These are phyloP conservation scores for Crossaster papposus DNA, from an alignment of 53 echinoderm and acorn worm genomes.

Conservation along the genomic window DNA sequence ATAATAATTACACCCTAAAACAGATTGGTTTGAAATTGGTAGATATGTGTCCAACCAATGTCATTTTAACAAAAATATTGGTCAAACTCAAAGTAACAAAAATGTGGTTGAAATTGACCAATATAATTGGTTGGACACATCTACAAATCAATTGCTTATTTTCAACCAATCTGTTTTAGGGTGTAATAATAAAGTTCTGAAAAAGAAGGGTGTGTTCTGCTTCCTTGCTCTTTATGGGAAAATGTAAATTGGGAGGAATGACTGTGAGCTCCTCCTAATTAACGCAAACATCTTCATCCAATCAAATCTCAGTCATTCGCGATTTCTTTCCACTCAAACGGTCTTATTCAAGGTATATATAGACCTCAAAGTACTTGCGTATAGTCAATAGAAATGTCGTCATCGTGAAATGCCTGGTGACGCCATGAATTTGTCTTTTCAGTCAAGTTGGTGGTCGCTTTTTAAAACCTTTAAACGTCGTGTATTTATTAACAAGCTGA, in stretches of 20 bases:
- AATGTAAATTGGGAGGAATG: neutral
- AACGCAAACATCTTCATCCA: neutral
- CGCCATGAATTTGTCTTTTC: constrained; percentile 29
- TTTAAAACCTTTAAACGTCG: neutral
- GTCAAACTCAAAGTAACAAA: no score
- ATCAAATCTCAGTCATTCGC: neutral
- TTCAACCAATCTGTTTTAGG: no score
- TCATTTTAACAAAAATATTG: no score
- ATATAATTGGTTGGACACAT: no score
- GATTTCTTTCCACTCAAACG: neutral
- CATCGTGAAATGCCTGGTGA: constrained; percentile 13
- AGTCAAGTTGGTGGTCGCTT: neutral
- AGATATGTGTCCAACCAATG: no score
- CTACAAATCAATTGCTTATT: no score
- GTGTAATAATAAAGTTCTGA: no score
- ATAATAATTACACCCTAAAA: no score
- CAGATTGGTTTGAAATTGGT: no score
- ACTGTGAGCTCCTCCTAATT: neutral
- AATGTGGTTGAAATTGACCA: no score
- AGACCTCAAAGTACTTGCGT: neutral
- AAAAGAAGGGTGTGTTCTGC: no score
- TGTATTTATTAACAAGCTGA: neutral
- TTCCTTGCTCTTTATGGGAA: neutral
- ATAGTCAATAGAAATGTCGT: no score
- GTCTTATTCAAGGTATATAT: neutral